These are phyloP conservation scores for Suncus etruscus DNA, from an alignment of 2,113 vertebrate genomes.

Conservation along the genomic window DNA sequence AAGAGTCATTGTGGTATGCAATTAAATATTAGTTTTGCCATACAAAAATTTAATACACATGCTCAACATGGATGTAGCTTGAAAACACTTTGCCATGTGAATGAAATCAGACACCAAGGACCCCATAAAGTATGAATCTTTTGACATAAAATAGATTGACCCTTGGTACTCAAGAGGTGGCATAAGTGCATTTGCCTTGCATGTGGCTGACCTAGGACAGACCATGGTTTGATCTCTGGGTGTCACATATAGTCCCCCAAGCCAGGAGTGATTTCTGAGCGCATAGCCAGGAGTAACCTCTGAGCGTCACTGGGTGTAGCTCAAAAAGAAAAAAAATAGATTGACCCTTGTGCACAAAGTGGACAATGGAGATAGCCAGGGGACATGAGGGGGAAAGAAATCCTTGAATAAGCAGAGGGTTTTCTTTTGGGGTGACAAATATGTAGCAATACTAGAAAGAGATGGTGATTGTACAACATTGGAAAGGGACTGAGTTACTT, in stretches of 20 bases:
- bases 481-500: neutral
- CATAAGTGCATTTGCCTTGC: no score
- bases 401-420: neutral
- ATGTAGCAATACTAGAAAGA: constrained; percentile 9
- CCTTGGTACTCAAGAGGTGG: no score
- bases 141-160: neutral
- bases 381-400: no score
- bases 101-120: neutral
- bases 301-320: no score
- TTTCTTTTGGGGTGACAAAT: neutral
- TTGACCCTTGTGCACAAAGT: neutral
- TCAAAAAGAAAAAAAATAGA: neutral
- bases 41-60: neutral
- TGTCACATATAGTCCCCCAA: no score
- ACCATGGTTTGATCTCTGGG: no score
- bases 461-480: neutral
- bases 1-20: neutral
- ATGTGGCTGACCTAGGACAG: no score
- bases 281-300: no score
- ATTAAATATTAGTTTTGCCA: neutral
- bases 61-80: neutral
- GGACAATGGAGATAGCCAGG: neutral
- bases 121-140: neutral
- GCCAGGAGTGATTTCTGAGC: no score
- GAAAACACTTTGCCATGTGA: neutral